Evolutionary conservation across 2,888 invertebrate genomes (phyloP).

Genomic region (Polymixis lichenea): DNA sequence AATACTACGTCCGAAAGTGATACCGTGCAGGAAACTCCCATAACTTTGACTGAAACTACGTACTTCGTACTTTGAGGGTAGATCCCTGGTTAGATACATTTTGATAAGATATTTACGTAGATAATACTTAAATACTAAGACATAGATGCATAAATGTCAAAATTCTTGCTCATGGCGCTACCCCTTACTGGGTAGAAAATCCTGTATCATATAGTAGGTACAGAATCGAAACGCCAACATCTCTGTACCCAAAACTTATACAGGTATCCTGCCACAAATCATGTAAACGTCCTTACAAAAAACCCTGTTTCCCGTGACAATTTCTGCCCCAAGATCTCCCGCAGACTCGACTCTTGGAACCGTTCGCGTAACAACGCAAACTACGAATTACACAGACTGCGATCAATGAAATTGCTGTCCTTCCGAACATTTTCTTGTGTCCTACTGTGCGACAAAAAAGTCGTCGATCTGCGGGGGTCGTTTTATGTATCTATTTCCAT

Average conservation of each 20-base stretch:
- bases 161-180: background rate
- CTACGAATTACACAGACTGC: constrained; percentile 20
- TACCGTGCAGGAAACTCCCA: no score
- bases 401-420: constrained; percentile 48
- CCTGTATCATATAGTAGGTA: background rate
- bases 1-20: no score
- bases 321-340: background rate
- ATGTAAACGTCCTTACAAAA: background rate
- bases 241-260: background rate
- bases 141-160: background rate
- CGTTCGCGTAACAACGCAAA: constrained; percentile 15
- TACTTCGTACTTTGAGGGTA: no score
- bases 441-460: constrained; percentile 40
- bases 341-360: constrained; percentile 6
- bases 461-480: constrained; percentile 11
- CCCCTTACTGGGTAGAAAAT: background rate
- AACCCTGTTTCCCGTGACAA: background rate
- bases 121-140: no score
- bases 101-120: background rate
- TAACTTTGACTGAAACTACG: no score
- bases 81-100: no score
- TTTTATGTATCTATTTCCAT: constrained; percentile 35
- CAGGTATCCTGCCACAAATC: background rate
- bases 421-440: constrained; percentile 33
- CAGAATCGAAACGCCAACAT: background rate